A percentile compares a stretch with the other conserved stretches of the same genome.
Evolutionary conservation across 2,888 invertebrate species (phyloP).

Genomic region (Eudemis profundana): DNA sequence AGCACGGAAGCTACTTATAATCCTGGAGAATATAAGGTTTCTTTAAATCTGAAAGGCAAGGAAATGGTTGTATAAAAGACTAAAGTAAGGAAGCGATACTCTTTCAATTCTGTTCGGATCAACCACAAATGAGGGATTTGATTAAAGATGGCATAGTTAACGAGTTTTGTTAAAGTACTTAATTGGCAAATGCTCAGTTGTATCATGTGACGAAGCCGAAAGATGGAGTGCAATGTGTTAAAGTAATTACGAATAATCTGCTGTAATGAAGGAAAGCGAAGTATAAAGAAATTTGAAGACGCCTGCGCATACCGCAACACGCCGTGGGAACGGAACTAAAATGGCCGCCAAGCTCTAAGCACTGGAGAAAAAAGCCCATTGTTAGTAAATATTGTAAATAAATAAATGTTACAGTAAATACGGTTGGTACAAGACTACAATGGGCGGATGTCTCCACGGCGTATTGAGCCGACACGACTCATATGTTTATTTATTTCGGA

Average conservation of each 20-base stretch:
- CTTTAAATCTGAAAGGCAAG: not conserved
- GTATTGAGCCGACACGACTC: conserved; percentile 50
- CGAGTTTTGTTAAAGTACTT: too few relatives aligned
- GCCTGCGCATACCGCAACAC: conserved; percentile 19
- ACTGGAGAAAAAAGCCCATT: conserved; percentile 31
- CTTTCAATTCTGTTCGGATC: not conserved
- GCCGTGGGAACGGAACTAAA: conserved; percentile 29
- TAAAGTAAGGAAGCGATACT: not conserved
- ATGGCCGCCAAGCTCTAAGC: conserved; percentile 25
- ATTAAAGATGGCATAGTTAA: too few relatives aligned
- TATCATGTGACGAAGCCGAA: too few relatives aligned
- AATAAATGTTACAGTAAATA: conserved; percentile 38
- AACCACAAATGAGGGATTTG: too few relatives aligned
- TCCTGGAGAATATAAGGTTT: not conserved
- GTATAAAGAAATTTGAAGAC: conserved; percentile 26
- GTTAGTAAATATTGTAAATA: conserved; percentile 36
- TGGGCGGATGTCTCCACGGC: conserved; percentile 65
- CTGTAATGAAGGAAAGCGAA: conserved; percentile 4
- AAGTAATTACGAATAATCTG: too few relatives aligned
- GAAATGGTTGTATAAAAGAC: not conserved
- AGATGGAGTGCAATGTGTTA: too few relatives aligned
- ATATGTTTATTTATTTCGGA: conserved; percentile 49
- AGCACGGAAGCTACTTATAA: not conserved
- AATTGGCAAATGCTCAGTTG: too few relatives aligned
- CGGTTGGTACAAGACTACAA: conserved; percentile 54